Evolutionary conservation across 2,797 vertebrate species (phyloP).

Genomic region (Micrastur ruficollis): DNA sequence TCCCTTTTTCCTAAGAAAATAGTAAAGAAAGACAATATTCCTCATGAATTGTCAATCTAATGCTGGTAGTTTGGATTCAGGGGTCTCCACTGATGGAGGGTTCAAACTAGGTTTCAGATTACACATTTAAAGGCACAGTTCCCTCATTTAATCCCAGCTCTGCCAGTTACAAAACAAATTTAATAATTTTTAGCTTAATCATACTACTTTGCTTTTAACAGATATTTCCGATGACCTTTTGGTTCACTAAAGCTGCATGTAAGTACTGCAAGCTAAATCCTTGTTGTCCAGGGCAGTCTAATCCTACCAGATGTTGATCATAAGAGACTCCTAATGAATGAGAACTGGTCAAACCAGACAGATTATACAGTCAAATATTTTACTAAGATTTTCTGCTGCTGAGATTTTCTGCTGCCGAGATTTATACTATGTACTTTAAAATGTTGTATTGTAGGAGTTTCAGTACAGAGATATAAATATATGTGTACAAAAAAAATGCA

Average conservation of each 20-base stretch:
- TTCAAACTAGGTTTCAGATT: not conserved
- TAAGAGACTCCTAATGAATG: constrained; percentile 57
- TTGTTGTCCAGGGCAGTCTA: constrained; percentile 36
- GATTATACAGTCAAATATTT: constrained; percentile 39
- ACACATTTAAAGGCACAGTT: not conserved
- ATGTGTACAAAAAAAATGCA: not conserved
- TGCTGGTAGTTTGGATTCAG: not conserved
- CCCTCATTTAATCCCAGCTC: not conserved
- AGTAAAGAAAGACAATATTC: not conserved
- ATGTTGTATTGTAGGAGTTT: not conserved
- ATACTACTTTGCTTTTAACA: constrained; percentile 46
- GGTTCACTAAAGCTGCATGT: constrained; percentile 53
- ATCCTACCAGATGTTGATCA: constrained; percentile 64
- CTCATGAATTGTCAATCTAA: not conserved
- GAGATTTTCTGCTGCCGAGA: not conserved
- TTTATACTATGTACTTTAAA: not conserved
- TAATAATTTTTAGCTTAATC: constrained; percentile 30
- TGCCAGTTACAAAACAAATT: not conserved
- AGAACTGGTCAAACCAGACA: constrained; percentile 54
- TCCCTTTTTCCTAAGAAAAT: not conserved
- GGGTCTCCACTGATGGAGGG: not conserved
- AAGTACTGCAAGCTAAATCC: constrained; percentile 68
- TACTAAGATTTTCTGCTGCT: not conserved
- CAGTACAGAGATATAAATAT: not conserved
- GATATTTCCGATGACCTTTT: constrained; percentile 29